These are phyloP conservation scores for Pocillopora verrucosa DNA, from an alignment of 64 coral and sea anemone species.

Conservation along the genomic window DNA sequence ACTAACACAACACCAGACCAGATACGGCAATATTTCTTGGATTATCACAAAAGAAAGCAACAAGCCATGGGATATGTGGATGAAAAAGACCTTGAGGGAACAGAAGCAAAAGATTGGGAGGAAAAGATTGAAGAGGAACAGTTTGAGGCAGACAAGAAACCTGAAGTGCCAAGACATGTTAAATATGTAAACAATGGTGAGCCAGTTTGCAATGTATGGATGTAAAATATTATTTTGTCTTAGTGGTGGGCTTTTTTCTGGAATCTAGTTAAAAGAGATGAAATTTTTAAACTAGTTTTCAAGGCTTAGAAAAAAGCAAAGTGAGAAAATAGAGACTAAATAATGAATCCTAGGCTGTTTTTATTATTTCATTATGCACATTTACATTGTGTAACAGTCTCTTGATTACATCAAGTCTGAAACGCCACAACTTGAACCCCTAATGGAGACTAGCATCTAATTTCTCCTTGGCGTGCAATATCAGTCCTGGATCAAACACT, in stretches of 20 bases:
- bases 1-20: conserved; percentile 13
- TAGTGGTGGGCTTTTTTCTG: neutral
- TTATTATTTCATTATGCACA: too few relatives aligned
- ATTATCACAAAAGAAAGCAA: conserved; percentile 85
- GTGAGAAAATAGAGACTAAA: too few relatives aligned
- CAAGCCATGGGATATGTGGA: conserved; percentile 64
- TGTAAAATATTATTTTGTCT: neutral
- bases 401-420: too few relatives aligned
- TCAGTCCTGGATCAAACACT: too few relatives aligned
- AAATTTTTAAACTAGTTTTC: too few relatives aligned
- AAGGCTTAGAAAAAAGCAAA: too few relatives aligned
- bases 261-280: neutral
- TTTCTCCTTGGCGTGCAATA: too few relatives aligned
- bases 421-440: too few relatives aligned
- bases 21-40: conserved; percentile 58
- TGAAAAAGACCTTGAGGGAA: conserved; percentile 11
- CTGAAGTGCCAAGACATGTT: conserved; percentile 72
- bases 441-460: too few relatives aligned
- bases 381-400: too few relatives aligned
- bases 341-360: too few relatives aligned
- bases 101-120: neutral
- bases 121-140: conserved; percentile 38
- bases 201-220: neutral
- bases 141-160: conserved; percentile 61
- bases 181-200: conserved; percentile 74